These are phyloP conservation scores for Sprattus sprattus DNA, from an alignment of 2,113 vertebrate genomes.

Conservation along the genomic window DNA sequence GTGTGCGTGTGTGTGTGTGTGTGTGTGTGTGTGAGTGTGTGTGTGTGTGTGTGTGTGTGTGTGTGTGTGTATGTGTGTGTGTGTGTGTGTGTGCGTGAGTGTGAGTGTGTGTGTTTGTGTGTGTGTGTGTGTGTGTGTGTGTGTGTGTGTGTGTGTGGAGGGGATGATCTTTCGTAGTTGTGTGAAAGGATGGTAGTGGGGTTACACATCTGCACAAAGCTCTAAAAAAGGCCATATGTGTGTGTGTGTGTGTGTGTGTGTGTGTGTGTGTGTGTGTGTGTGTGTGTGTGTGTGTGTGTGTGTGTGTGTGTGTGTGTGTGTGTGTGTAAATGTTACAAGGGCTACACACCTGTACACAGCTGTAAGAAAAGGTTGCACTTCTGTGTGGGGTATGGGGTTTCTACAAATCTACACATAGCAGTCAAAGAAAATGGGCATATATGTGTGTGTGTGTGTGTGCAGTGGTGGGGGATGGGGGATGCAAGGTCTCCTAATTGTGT, in stretches of 20 bases:
- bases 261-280: conserved; percentile 20
- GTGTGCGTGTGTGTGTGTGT: background rate
- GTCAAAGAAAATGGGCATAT: background rate
- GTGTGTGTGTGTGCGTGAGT: no score
- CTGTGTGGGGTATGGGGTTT: no score
- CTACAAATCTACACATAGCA: conserved; percentile 29
- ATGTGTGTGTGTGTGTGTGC: background rate
- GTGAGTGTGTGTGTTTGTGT: no score
- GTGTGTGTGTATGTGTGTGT: no score
- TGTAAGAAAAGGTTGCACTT: background rate
- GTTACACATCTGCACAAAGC: background rate
- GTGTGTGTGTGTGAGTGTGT: no score
- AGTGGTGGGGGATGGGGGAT: background rate
- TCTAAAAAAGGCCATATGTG: background rate
- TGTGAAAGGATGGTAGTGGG: background rate
- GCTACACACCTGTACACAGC: conserved; percentile 28
- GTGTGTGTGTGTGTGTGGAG: background rate
- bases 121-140: background rate
- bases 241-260: conserved; percentile 10
- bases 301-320: conserved; percentile 25
- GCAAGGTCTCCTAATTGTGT: background rate
- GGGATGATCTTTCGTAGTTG: no score
- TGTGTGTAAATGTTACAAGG: background rate
- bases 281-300: conserved; percentile 9
- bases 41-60: no score